These are phyloP conservation scores for Holothuria glaberrima DNA, from an alignment of 35 echinoderm and acorn worm genomes.

Conservation along the genomic window DNA sequence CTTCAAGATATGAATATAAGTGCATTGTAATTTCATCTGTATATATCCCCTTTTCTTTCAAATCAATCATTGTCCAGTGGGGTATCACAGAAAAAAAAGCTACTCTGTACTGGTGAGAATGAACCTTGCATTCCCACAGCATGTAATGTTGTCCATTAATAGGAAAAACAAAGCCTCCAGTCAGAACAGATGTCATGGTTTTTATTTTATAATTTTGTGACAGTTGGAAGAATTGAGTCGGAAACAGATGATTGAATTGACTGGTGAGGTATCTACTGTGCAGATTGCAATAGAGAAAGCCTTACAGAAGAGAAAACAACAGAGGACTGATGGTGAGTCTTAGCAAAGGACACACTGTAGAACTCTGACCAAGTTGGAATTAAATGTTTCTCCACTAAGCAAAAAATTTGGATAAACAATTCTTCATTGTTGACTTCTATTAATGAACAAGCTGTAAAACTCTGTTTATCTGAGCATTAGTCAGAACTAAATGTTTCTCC, in stretches of 20 bases:
- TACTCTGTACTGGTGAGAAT: neutral
- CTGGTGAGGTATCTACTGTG: constrained; percentile 81
- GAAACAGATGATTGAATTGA: constrained; percentile 68
- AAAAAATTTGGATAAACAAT: too few species aligned
- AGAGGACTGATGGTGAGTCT: constrained; percentile 4
- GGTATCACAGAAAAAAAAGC: too few species aligned
- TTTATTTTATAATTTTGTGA: neutral
- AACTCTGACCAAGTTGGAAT: too few species aligned
- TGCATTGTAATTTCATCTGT: neutral
- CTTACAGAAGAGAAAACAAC: constrained; percentile 48
- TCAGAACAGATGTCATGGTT: neutral
- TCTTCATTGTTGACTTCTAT: too few species aligned
- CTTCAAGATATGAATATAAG: neutral
- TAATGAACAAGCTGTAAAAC: too few species aligned
- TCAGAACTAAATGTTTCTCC: too few species aligned
- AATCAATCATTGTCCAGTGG: too few species aligned
- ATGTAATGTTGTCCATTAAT: neutral
- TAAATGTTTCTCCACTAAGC: too few species aligned
- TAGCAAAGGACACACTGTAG: too few species aligned
- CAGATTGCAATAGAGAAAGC: constrained; percentile 95
- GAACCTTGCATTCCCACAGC: neutral
- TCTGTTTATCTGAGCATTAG: too few species aligned
- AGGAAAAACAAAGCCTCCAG: neutral
- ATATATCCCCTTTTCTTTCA: neutral
- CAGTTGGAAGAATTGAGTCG: constrained; percentile 86